A percentile compares a stretch with the other conserved stretches of the same genome.
Evolutionary conservation across 2,888 invertebrate species (phyloP).

Genomic region (Megastigmus dorsalis): DNA sequence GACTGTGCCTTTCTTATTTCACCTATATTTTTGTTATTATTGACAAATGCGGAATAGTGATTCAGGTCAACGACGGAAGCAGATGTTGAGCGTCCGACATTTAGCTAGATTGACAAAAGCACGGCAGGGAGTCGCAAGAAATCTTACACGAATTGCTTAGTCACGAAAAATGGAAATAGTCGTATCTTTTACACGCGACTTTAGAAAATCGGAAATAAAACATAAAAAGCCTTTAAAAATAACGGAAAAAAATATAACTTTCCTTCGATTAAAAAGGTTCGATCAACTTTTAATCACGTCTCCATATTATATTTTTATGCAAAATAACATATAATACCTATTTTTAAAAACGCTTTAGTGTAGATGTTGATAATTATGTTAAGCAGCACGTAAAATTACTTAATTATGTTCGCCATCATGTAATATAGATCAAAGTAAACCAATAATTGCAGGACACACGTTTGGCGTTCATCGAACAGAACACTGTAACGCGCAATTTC

Average conservation of each 20-base stretch:
- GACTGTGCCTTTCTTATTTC: too few relatives aligned
- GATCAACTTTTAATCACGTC: neutral
- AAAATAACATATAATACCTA: too few relatives aligned
- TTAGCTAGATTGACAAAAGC: constrained; percentile 29
- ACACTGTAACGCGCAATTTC: constrained; percentile 35
- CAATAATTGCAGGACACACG: constrained; percentile 13
- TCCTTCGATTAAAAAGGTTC: neutral
- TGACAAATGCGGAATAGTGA: constrained; percentile 20
- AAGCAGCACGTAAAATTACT: neutral
- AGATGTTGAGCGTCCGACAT: constrained; percentile 37
- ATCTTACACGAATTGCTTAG: constrained; percentile 23
- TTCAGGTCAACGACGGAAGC: constrained; percentile 32
- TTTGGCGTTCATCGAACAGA: constrained; percentile 43
- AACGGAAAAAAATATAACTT: neutral
- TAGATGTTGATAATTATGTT: neutral
- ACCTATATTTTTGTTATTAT: constrained; percentile 1
- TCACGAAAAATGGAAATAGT: constrained; percentile 27
- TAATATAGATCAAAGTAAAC: neutral
- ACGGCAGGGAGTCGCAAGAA: constrained; percentile 18
- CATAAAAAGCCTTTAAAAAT: neutral
- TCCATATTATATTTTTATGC: too few relatives aligned
- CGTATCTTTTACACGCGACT: neutral
- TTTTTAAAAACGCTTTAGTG: constrained; percentile 1
- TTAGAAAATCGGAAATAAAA: neutral
- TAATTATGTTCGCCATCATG: neutral